Conservation (phyloP, 2,797 vertebrate genomes). For the Amphiprion clarkii region DNA sequence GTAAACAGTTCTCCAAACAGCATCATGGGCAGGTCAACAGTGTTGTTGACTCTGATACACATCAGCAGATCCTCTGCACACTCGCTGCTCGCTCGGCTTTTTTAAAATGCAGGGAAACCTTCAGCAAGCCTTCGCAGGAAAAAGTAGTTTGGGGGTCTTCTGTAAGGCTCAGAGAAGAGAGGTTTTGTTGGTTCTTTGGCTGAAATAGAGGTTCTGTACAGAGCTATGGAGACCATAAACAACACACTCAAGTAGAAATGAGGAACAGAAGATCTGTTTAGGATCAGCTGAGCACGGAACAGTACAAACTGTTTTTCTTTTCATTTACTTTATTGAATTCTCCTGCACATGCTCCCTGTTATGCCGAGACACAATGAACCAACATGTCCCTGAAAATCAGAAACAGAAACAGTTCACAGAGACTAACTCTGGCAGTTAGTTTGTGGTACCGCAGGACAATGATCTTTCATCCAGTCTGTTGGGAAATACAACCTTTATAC, state of each 20-base stretch:
- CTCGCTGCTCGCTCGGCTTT: constrained; percentile 21
- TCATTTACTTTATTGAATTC: neutral
- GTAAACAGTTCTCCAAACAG: constrained; percentile 49
- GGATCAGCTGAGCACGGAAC: neutral
- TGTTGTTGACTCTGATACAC: constrained; percentile 65
- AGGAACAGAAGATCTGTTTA: neutral
- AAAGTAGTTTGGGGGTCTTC: neutral
- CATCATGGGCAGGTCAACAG: constrained; percentile 30
- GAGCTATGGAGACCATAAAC: neutral
- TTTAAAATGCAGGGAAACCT: constrained; percentile 21
- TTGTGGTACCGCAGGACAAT: neutral
- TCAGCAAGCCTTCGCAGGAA: constrained; percentile 2
- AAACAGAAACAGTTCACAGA: neutral
- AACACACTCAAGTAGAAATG: neutral
- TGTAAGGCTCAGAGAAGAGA: neutral
- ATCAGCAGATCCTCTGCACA: constrained; percentile 50
- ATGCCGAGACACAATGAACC: too few species aligned
- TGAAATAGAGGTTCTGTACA: neutral
- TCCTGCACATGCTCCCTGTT: neutral
- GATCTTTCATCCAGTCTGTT: neutral
- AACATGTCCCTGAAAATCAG: too few species aligned
- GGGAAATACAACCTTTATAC: neutral
- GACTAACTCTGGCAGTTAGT: neutral
- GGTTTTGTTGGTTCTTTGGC: neutral
- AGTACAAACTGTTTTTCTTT: neutral